Percentiles rank a stretch among this genome's conserved stretches.
Conservation (phyloP, 2,888 invertebrate genomes). For the Andrena bicolor region DNA sequence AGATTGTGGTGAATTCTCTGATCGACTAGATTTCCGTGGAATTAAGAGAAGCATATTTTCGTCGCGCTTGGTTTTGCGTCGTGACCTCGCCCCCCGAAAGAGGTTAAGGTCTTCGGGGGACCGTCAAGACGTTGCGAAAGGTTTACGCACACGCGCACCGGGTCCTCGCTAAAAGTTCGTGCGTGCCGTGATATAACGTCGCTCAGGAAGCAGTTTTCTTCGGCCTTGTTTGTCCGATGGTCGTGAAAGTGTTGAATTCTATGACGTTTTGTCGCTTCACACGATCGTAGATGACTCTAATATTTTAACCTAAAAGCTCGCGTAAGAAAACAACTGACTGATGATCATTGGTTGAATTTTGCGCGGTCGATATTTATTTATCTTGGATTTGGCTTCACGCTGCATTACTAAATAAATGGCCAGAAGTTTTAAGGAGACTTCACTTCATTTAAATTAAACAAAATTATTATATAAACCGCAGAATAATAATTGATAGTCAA, state of each 20-base stretch:
- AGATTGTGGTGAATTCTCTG: conserved; percentile 10
- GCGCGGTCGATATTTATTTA: too few species aligned
- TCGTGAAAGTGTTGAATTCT: not conserved
- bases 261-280: not conserved
- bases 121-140: conserved; percentile 56
- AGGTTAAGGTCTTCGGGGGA: conserved; percentile 74
- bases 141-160: conserved; percentile 26
- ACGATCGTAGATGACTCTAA: too few species aligned
- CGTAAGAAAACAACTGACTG: too few species aligned
- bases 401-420: too few species aligned
- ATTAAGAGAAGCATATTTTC: conserved; percentile 66
- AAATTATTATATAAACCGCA: too few species aligned
- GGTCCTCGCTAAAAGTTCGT: conserved; percentile 27
- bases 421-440: too few species aligned
- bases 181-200: conserved; percentile 32
- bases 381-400: too few species aligned
- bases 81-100: conserved; percentile 61
- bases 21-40: conserved; percentile 42
- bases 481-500: too few species aligned
- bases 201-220: conserved; percentile 19
- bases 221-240: conserved; percentile 12
- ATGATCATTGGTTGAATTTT: too few species aligned
- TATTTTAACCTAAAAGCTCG: too few species aligned
- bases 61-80: conserved; percentile 40
- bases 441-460: too few species aligned